phyloP scores from a whole-genome alignment of 2,113 vertebrate species.

The Albula goreensis region DNA sequence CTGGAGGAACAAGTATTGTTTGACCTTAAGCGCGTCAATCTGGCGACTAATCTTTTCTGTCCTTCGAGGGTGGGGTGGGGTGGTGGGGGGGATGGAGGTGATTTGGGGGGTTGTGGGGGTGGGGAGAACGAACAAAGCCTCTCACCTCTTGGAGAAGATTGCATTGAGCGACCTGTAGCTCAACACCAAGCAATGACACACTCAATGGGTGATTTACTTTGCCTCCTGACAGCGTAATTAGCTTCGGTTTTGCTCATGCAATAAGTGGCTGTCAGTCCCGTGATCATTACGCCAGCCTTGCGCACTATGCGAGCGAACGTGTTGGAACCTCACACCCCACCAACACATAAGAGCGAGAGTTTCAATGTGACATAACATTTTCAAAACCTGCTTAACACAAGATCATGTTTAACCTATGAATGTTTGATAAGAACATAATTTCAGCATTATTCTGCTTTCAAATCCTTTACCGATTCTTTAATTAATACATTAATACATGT shows the following conservation, averaged over 20 bases:
- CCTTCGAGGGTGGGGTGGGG: not conserved
- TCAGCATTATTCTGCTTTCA: too few relatives aligned
- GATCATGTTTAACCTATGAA: too few relatives aligned
- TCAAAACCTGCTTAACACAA: too few relatives aligned
- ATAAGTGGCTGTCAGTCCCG: not conserved
- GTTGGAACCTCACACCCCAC: too few relatives aligned
- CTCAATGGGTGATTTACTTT: conserved; percentile 19
- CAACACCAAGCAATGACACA: not conserved
- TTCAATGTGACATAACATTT: too few relatives aligned
- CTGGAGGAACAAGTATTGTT: conserved; percentile 1
- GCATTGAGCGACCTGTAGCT: not conserved
- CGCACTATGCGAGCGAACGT: too few relatives aligned
- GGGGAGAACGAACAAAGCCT: not conserved
- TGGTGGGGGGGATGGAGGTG: too few relatives aligned
- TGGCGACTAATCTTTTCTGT: not conserved
- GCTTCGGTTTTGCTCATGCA: not conserved
- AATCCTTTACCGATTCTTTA: too few relatives aligned
- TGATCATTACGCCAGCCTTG: not conserved
- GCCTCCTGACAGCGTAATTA: conserved; percentile 6
- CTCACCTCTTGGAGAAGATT: not conserved
- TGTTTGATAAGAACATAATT: too few relatives aligned
- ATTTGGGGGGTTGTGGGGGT: not conserved
- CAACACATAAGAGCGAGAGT: too few relatives aligned
- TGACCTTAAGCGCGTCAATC: conserved; percentile 19
- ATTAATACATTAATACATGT: too few relatives aligned